Conservation (phyloP, 2,113 vertebrate species). For the Egretta garzetta region DNA sequence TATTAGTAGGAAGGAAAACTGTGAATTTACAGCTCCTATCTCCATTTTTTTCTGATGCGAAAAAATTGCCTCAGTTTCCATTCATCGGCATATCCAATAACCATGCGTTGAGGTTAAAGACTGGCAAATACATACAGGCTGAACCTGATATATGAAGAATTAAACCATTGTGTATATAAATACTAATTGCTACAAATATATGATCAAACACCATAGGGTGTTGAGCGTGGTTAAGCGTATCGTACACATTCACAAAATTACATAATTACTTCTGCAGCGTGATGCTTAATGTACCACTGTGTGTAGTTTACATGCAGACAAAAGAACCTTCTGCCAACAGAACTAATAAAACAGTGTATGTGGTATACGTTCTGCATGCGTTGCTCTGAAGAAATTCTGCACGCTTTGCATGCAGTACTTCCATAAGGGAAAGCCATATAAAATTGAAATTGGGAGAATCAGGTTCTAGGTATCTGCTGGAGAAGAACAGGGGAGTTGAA, state of each 20-base stretch:
- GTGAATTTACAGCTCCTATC: not conserved
- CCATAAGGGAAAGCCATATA: not conserved
- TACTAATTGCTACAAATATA: not conserved
- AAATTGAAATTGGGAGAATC: not conserved
- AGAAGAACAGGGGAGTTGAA: not conserved
- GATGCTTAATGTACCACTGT: not conserved
- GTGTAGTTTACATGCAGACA: not conserved
- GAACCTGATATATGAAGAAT: not conserved
- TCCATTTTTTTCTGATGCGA: not conserved
- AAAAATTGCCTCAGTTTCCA: rapidly evolving
- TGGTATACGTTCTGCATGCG: not conserved
- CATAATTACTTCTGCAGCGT: not conserved
- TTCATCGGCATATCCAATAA: not conserved
- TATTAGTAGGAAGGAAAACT: not conserved
- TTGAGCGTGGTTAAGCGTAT: not conserved
- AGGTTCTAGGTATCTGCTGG: not conserved
- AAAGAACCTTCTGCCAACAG: not conserved
- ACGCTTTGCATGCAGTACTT: not conserved
- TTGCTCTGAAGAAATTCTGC: not conserved
- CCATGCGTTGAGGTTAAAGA: not conserved
- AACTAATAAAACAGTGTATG: rapidly evolving
- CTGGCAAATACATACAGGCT: not conserved
- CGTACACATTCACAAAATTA: not conserved
- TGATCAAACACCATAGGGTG: not conserved
- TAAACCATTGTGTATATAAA: not conserved